Conservation (phyloP, 2,888 invertebrate species). For the Stramonita haemastoma region DNA sequence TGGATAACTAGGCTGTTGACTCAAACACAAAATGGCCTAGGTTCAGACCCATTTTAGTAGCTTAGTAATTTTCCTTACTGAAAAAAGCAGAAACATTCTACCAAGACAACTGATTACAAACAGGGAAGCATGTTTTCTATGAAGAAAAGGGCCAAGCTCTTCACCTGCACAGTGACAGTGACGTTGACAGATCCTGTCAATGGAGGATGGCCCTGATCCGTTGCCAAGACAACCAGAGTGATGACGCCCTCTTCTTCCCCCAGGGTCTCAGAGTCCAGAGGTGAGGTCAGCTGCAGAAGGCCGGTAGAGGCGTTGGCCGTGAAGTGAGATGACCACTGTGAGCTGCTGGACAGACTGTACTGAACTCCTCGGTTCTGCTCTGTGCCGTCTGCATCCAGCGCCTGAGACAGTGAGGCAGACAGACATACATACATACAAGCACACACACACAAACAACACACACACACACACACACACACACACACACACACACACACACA, state of each 20-base stretch:
- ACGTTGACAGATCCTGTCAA: conserved; percentile 52
- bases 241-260: conserved; percentile 52
- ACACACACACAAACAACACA: too few relatives aligned
- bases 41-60: too few relatives aligned
- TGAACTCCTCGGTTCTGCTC: conserved; percentile 44
- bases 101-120: too few relatives aligned
- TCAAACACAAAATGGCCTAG: too few relatives aligned
- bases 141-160: background rate
- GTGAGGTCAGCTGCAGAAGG: conserved; percentile 57
- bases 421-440: too few relatives aligned
- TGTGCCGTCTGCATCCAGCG: conserved; percentile 83
- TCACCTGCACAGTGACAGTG: conserved; percentile 85
- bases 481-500: too few relatives aligned
- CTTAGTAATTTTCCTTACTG: too few relatives aligned
- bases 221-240: conserved; percentile 63
- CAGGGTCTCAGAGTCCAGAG: conserved; percentile 68
- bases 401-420: too few relatives aligned
- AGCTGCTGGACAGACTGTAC: conserved; percentile 48
- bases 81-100: too few relatives aligned
- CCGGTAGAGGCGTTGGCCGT: conserved; percentile 85
- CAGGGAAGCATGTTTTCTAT: too few relatives aligned
- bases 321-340: conserved; percentile 64
- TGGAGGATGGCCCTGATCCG: conserved; percentile 58
- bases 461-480: too few relatives aligned
- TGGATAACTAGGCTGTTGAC: too few relatives aligned